Conservation (phyloP, 2,113 vertebrate species). For the Caloenas nicobarica region DNA sequence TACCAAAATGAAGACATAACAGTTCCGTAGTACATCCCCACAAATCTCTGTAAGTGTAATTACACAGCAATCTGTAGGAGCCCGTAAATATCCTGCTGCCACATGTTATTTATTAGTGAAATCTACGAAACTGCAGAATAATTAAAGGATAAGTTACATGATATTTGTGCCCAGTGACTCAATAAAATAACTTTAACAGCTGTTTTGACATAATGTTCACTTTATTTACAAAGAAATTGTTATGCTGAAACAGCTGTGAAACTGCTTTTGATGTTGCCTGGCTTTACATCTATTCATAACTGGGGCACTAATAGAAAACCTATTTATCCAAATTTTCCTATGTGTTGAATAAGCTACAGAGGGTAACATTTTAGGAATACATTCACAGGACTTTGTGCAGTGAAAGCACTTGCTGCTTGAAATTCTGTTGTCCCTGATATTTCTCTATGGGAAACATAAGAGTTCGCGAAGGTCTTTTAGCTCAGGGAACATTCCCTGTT, state of each 20-base stretch:
- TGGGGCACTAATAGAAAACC: background rate
- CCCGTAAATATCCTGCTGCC: background rate
- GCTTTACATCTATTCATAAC: background rate
- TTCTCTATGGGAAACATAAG: background rate
- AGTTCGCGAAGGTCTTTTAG: background rate
- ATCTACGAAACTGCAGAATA: background rate
- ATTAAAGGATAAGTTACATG: background rate
- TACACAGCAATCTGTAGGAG: background rate
- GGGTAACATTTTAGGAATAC: background rate
- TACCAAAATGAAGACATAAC: background rate
- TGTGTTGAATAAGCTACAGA: background rate
- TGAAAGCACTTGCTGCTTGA: background rate
- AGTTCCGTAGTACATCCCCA: background rate
- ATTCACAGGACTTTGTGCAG: background rate
- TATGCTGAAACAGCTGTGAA: constrained; percentile 1
- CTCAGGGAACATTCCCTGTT: background rate
- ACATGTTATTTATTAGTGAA: background rate
- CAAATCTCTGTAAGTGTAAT: background rate
- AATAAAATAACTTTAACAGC: background rate
- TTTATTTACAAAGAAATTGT: constrained; percentile 29
- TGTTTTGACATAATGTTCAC: background rate
- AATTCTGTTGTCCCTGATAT: background rate
- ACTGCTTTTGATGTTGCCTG: background rate
- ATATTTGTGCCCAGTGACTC: background rate
- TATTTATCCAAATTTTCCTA: background rate